These are phyloP conservation scores for Eumerus sabulonum DNA, from an alignment of 2,888 invertebrate species.

Conservation along the genomic window DNA sequence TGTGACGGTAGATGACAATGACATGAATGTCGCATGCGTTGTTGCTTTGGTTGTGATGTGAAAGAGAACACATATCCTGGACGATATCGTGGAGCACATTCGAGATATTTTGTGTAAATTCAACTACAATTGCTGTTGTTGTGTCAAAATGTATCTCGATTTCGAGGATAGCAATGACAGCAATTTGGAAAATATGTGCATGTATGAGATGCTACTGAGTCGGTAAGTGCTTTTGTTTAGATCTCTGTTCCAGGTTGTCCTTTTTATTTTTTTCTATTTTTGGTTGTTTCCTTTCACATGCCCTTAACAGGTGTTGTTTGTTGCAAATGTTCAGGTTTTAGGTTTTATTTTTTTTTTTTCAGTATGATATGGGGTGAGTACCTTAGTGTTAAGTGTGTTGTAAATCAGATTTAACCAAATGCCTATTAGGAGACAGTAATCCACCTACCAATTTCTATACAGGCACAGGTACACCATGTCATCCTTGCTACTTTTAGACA, in stretches of 20 bases:
- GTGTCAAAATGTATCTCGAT: conserved; percentile 61
- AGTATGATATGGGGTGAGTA: conserved; percentile 50
- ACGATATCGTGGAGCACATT: conserved; percentile 23
- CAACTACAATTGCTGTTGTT: conserved; percentile 32
- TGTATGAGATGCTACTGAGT: conserved; percentile 66
- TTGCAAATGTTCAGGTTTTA: too few species aligned
- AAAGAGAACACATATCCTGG: conserved; percentile 38
- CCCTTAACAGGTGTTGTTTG: conserved; percentile 11
- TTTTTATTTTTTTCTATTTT: background rate
- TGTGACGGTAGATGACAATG: conserved; percentile 50
- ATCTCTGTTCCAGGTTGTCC: conserved; percentile 41
- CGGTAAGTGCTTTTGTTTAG: conserved; percentile 53
- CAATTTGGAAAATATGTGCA: conserved; percentile 67
- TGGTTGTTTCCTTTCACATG: background rate
- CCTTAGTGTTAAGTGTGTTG: conserved; percentile 33
- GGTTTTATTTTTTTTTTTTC: too few species aligned
- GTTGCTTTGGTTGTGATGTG: conserved; percentile 47
- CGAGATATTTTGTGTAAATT: conserved; percentile 27
- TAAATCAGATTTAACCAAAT: conserved; percentile 38
- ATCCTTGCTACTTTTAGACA: conserved; percentile 5
- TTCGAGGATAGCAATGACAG: conserved; percentile 60
- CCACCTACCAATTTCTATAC: conserved; percentile 43
- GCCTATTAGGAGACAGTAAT: conserved; percentile 37
- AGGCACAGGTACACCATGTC: conserved; percentile 24
- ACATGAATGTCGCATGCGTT: conserved; percentile 67